Evolutionary conservation across 2,113 vertebrate genomes (phyloP).

Genomic region (Antigone vipio): DNA sequence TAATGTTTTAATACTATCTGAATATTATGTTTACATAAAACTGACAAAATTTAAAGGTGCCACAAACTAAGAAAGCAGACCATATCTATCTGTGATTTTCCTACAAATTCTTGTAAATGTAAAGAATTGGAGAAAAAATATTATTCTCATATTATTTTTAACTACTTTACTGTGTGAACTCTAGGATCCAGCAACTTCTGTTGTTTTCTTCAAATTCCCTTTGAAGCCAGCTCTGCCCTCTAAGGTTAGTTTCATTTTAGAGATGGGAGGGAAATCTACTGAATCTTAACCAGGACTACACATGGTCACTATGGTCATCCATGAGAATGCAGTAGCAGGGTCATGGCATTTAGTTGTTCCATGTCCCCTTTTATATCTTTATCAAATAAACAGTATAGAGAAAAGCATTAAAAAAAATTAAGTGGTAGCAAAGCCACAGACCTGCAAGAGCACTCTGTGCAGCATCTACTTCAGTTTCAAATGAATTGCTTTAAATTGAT

Average conservation of each 20-base stretch:
- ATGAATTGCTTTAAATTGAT: neutral
- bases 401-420: neutral
- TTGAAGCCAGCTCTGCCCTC: neutral
- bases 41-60: neutral
- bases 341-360: neutral
- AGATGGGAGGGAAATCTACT: neutral
- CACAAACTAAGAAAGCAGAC: neutral
- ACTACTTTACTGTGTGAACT: neutral
- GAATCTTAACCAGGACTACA: neutral
- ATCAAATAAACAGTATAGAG: neutral
- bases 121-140: neutral
- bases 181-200: neutral
- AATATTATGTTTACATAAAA: neutral
- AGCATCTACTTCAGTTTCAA: neutral
- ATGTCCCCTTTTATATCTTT: neutral
- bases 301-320: accelerated
- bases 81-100: neutral
- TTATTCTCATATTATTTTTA: neutral
- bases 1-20: neutral
- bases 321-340: neutral
- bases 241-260: neutral
- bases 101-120: neutral
- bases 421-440: neutral
- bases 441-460: neutral
- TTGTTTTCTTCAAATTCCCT: neutral